phyloP scores from a whole-genome alignment of 2,797 vertebrate genomes.

The Anguilla anguilla region DNA sequence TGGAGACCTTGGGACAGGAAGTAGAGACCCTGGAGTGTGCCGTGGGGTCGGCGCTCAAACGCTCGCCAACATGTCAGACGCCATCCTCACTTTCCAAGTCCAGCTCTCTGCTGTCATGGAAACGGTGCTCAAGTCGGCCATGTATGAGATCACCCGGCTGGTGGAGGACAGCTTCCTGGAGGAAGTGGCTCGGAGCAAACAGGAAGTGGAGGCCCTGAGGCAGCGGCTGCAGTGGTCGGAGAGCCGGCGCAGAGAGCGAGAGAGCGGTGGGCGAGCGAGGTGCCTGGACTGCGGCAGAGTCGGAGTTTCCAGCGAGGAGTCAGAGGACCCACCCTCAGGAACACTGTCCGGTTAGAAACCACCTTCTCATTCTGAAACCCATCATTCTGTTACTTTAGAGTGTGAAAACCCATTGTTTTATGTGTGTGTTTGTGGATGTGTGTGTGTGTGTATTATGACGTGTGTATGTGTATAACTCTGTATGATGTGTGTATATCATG shows the following conservation, averaged over 20 bases:
- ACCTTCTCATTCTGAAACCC: neutral
- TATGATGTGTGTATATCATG: neutral
- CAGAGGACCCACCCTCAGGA: constrained; percentile 22
- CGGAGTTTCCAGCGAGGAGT: constrained; percentile 41
- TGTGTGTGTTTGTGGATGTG: too few relatives aligned
- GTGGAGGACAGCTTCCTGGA: constrained; percentile 34
- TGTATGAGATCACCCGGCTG: constrained; percentile 36
- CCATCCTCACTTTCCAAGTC: constrained; percentile 37
- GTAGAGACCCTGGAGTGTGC: neutral
- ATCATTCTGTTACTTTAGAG: neutral
- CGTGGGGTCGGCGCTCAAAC: neutral
- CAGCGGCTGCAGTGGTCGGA: constrained; percentile 25
- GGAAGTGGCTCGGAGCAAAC: constrained; percentile 29
- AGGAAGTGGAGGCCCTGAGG: constrained; percentile 26
- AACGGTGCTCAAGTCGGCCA: constrained; percentile 25
- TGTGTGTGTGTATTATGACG: too few relatives aligned
- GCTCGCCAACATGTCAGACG: constrained; percentile 4
- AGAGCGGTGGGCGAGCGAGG: constrained; percentile 36
- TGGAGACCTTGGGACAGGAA: neutral
- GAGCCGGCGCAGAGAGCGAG: constrained; percentile 18
- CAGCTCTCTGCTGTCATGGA: constrained; percentile 32
- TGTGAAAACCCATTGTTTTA: neutral
- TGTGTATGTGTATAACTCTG: neutral
- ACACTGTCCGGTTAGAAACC: constrained; percentile 36
- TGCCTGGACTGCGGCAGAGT: constrained; percentile 51